These are phyloP conservation scores for Tympanoctomys barrerae DNA, from an alignment of 2,797 vertebrate genomes.

Conservation along the genomic window DNA sequence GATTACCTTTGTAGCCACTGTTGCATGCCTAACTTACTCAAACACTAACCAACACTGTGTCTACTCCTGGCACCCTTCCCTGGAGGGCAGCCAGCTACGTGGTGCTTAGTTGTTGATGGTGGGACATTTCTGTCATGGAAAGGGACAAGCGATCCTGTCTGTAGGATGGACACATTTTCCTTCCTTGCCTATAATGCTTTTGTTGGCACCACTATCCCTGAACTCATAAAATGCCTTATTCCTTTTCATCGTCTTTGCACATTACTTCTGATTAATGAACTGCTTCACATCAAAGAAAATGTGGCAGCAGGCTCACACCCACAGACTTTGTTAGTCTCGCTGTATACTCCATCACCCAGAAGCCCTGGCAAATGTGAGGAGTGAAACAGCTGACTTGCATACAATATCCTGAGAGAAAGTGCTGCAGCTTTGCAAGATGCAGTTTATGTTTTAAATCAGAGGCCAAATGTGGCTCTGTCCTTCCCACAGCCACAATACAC, in stretches of 20 bases:
- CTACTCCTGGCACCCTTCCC: background rate
- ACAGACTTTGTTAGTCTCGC: background rate
- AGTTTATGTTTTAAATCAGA: slow-evolving; percentile 3
- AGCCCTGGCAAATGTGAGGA: background rate
- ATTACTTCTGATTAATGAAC: slow-evolving; percentile 15
- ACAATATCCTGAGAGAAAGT: background rate
- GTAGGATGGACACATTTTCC: background rate
- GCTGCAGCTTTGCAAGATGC: background rate
- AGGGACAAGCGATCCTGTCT: background rate
- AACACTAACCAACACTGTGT: background rate
- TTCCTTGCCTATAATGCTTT: background rate
- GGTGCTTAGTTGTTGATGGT: background rate
- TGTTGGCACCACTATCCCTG: background rate
- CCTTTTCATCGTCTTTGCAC: background rate
- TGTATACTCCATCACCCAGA: background rate
- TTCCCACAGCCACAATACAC: background rate
- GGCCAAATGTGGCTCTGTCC: background rate
- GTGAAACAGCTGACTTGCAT: background rate
- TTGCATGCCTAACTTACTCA: background rate
- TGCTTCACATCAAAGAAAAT: background rate
- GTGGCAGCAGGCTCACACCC: background rate
- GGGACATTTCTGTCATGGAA: background rate
- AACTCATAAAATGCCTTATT: background rate
- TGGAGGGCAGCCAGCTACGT: background rate
- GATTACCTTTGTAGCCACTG: background rate